Conservation (phyloP, 2,113 vertebrate genomes). For the Zosterops pallidus region DNA sequence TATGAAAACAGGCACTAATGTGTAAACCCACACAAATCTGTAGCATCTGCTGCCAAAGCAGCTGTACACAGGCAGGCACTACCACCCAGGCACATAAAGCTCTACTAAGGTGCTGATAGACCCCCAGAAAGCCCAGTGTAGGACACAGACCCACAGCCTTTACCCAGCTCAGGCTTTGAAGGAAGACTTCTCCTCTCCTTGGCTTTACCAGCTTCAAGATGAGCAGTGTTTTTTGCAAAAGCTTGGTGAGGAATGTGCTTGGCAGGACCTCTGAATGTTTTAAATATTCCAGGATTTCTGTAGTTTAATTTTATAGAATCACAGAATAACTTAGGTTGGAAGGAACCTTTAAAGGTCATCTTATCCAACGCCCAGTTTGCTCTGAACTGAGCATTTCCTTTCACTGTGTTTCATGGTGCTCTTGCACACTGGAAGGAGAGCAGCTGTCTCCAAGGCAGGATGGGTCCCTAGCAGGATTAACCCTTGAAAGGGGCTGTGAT, state of each 20-base stretch:
- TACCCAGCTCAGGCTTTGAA: background rate
- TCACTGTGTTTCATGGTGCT: rapidly evolving
- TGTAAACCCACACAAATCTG: background rate
- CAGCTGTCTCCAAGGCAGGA: background rate
- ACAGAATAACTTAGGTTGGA: background rate
- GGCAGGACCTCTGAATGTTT: background rate
- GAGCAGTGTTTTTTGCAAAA: background rate
- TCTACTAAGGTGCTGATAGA: background rate
- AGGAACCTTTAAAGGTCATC: background rate
- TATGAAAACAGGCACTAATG: background rate
- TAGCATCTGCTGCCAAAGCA: background rate
- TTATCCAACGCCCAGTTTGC: background rate
- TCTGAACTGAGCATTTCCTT: background rate
- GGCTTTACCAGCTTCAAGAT: background rate
- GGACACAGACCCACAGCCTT: rapidly evolving
- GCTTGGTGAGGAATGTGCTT: background rate
- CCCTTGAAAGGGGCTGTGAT: background rate
- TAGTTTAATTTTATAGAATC: background rate
- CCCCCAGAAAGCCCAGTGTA: background rate
- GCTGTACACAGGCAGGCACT: background rate
- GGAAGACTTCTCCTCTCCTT: background rate
- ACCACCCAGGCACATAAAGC: background rate
- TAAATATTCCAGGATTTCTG: background rate
- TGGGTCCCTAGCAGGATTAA: background rate
- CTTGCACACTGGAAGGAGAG: background rate